Evolutionary conservation across 2,113 vertebrate species (phyloP).

Genomic region (Pteronura brasiliensis): DNA sequence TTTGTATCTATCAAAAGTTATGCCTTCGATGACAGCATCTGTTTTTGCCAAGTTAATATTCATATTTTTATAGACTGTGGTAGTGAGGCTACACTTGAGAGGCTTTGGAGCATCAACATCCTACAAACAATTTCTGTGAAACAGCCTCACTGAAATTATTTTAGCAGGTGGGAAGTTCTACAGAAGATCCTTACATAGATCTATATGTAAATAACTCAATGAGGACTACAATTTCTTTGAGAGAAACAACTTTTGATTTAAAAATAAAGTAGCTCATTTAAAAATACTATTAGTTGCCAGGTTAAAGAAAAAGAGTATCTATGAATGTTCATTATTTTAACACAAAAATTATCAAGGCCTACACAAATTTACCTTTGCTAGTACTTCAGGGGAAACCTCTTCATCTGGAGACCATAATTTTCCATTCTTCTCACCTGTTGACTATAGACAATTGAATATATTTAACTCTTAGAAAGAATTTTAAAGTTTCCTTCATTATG

Average conservation of each 20-base stretch:
- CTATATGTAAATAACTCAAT: not conserved
- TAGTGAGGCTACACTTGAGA: not conserved
- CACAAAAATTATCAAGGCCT: not conserved
- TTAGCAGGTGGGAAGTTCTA: not conserved
- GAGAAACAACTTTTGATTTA: not conserved
- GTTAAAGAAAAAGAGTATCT: not conserved
- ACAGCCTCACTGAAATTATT: not conserved
- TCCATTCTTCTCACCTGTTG: conserved; percentile 96
- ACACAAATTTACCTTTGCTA: conserved; percentile 91
- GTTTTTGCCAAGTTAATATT: not conserved
- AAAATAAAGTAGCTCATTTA: conserved; percentile 7
- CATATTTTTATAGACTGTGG: not conserved
- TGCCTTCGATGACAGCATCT: not conserved
- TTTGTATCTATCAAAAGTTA: conserved; percentile 2
- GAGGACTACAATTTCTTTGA: not conserved
- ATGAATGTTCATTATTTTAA: conserved; percentile 1
- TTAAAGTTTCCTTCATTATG: not conserved
- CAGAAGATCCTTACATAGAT: not conserved
- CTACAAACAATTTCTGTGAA: not conserved
- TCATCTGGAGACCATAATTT: conserved; percentile 98
- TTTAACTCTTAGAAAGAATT: conserved; percentile 58
- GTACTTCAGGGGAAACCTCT: conserved; percentile 97
- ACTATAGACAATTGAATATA: conserved; percentile 85
- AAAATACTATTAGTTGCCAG: conserved; percentile 6
- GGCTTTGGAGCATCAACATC: not conserved